Base-by-base conservation (phyloP, 2,797 vertebrate species). In the Scarus forsteni region DNA sequence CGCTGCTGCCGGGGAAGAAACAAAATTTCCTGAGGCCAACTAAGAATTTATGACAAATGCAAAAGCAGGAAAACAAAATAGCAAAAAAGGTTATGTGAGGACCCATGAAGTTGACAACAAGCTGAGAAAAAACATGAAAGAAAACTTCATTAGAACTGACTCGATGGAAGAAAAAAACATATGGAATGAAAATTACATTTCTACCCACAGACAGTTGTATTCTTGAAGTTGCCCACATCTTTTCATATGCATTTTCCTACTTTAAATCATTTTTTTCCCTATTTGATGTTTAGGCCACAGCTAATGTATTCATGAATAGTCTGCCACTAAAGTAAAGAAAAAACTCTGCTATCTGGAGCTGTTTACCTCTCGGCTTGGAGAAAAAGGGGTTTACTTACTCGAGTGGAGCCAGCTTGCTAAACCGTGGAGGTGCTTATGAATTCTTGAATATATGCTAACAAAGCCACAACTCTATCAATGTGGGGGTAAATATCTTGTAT, bases 231-330 rank as follows among this genome's bases (percentile, higher is more conserved):
- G 63, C 36, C 14, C 63, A 49, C 27, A 53, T 65, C 34, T 36
- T 46, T 60, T 73, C 57, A 75, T 75, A 64, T 74, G 61, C 77
- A 76, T 81, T 84, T 86, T 65, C 49, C 49, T 70, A 74, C 68
- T 80, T 70, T 66, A 77, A 83, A 69, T 48, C 51, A 10, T 27
- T 48, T 60, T 64, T 73, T 39, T 11, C 27, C 27, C 42, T 66
- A 58, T 92, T 88, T 87, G 81, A 89, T 85, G 85, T 88, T 87
- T 43, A 80, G 77, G 71, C 80, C 80, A 84, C 77, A 73, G 78
- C 73, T 87, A 85, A 87, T 90, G 84, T 74, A 85, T 89, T 89
- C 78, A 77, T 80, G 75, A 88, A 85, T 62, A 84, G 85, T 67
- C 78, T 81, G 71, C 60, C 70, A 67, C 77, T 52, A 61, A 79